Evolutionary conservation across 2,888 invertebrate species (phyloP).

Genomic region (Monoplex corrugatus): DNA sequence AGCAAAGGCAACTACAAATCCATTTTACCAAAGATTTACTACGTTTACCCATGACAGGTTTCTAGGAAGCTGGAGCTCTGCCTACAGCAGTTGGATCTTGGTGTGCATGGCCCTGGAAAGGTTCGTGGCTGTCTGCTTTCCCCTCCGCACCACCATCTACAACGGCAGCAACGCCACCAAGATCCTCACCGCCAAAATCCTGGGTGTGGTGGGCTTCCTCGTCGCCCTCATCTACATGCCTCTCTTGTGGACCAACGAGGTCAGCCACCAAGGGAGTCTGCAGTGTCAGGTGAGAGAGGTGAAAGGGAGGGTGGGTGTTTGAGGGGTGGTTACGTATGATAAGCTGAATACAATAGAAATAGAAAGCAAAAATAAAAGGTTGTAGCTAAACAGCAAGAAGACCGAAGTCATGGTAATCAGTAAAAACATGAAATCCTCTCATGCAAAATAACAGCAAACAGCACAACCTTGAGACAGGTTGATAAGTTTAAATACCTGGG

Average conservation of each 20-base stretch:
- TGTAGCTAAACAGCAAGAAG: too few relatives aligned
- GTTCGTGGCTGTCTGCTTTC: slow-evolving; percentile 53
- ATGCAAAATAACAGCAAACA: too few relatives aligned
- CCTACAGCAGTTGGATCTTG: slow-evolving; percentile 56
- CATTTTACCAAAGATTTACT: too few relatives aligned
- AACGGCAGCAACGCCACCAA: slow-evolving; percentile 28
- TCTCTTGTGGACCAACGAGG: slow-evolving; percentile 47
- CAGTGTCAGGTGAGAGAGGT: slow-evolving; percentile 31
- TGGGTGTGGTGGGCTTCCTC: slow-evolving; percentile 45
- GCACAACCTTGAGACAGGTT: too few relatives aligned
- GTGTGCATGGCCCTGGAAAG: slow-evolving; percentile 57
- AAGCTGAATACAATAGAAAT: too few relatives aligned
- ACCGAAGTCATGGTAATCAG: too few relatives aligned
- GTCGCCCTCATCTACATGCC: slow-evolving; percentile 50
- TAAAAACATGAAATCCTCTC: too few relatives aligned
- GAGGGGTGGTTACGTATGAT: too few relatives aligned
- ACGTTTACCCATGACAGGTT: slow-evolving; percentile 12
- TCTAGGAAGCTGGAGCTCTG: slow-evolving; percentile 50
- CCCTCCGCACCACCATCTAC: slow-evolving; percentile 43
- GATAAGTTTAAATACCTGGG: too few relatives aligned
- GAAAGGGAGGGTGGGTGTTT: not conserved
- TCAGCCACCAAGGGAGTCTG: not conserved
- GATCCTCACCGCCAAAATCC: not conserved
- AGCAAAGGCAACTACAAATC: too few relatives aligned
- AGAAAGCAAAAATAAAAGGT: too few relatives aligned